Base-by-base conservation (phyloP, 2,797 vertebrate species). In the Coracias cyanogaster region DNA sequence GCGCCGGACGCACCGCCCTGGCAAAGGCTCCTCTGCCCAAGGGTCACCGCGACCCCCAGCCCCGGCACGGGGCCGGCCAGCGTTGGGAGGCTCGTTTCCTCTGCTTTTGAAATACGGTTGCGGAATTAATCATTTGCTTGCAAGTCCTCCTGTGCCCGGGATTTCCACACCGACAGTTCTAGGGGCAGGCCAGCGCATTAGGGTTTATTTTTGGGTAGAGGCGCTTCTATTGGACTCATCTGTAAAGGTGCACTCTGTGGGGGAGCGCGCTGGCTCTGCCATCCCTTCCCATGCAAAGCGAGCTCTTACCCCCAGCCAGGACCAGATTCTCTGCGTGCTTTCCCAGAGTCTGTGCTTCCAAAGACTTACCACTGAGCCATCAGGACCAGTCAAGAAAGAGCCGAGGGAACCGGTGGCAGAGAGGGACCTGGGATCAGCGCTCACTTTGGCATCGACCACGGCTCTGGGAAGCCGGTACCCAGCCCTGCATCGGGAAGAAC, bases 61-160 rank as follows among this genome's bases (percentile, higher is more conserved):
- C 41, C 16, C 12, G 7, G 16, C 6, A 0, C 1, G 4, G 43
- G 43, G 15, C 48, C 6, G 1, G 11, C 35, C 46, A 31, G 86
- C 10, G 1, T 2, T 1, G 3, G 48, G 39, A 80, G 31, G 22
- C 24, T 80, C 6, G 0, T 39, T 37, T 28, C 49, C 41, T 37
- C 49, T 4, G 1, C 39, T 72, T 37, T 21, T 54, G 86, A 69
- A 86, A 72, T 5, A 21, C 6, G 29, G 37, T n/a, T 76, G 29
- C 0, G 8, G 24, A 81, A 61, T 83, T 41, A 73, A 82, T 80
- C 51, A 35, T 28, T 52, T 1, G 0, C 33, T 82, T 57, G 33
- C 82, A 58, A 89, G 72, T 74, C 87, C 72, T 71, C 41, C 8
- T 29, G 72, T n/a, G 41, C 65, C 90, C 12, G 0, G 22, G 58